Evolutionary conservation across 2,113 vertebrate species (phyloP).

Genomic region (Daboia siamensis): DNA sequence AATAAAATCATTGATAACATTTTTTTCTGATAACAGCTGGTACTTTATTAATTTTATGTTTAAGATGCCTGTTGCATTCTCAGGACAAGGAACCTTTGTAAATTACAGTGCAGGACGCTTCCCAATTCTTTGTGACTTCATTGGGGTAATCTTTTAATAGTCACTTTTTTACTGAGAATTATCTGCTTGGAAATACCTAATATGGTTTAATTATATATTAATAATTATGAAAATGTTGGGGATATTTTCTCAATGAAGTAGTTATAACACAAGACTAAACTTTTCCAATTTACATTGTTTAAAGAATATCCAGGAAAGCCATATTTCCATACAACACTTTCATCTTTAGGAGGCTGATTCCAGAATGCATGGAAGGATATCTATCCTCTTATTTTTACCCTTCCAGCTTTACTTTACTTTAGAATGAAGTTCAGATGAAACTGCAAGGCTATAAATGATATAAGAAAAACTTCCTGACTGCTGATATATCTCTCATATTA

Average conservation of each 20-base stretch:
- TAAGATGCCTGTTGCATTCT: neutral
- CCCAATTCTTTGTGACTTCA: neutral
- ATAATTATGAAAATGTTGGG: neutral
- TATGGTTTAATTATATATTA: neutral
- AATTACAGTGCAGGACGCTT: neutral
- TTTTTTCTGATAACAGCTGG: neutral
- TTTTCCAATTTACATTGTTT: neutral
- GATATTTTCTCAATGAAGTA: neutral
- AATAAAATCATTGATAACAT: neutral
- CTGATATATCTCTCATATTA: constrained; percentile 11
- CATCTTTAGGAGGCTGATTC: neutral
- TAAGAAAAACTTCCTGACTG: neutral
- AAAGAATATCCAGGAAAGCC: neutral
- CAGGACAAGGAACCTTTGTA: neutral
- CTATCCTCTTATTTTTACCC: neutral
- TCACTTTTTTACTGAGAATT: neutral
- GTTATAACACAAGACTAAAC: neutral
- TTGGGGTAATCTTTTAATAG: neutral
- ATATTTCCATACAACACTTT: neutral
- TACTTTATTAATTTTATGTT: neutral
- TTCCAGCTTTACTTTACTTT: neutral
- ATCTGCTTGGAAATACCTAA: neutral
- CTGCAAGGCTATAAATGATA: neutral
- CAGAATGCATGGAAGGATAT: neutral
- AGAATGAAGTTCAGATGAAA: neutral